phyloP scores from a whole-genome alignment of 2,797 vertebrate genomes.

The Sorex maritimensis region DNA sequence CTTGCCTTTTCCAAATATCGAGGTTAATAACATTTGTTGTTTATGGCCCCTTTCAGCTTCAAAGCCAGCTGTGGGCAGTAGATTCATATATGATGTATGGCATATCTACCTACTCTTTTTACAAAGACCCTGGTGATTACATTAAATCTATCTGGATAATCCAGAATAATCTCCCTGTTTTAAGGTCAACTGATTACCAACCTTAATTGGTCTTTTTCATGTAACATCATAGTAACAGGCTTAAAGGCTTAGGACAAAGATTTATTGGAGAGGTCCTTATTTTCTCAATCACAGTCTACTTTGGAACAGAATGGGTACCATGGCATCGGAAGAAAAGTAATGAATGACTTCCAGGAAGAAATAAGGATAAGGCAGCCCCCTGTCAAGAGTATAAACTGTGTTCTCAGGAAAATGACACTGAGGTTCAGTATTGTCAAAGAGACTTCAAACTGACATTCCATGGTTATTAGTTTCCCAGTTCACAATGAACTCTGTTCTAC shows the following conservation, averaged over 20 bases:
- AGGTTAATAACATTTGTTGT: background rate
- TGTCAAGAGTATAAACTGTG: background rate
- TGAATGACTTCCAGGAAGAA: background rate
- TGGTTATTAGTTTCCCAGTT: background rate
- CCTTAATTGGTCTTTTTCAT: too few relatives aligned
- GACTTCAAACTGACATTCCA: constrained; percentile 15
- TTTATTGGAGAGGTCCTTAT: background rate
- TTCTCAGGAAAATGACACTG: background rate
- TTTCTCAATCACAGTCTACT: background rate
- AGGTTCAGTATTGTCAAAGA: background rate
- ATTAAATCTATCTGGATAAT: too few relatives aligned
- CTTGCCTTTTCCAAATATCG: background rate
- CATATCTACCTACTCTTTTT: background rate
- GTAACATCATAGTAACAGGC: background rate
- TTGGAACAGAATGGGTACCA: background rate
- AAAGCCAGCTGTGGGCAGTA: background rate
- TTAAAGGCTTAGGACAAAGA: background rate
- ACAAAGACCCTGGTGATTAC: too few relatives aligned
- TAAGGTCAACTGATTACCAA: too few relatives aligned
- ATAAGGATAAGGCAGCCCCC: background rate
- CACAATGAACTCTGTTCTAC: background rate
- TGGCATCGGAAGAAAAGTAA: background rate
- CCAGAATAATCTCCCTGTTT: too few relatives aligned
- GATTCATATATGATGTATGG: background rate
- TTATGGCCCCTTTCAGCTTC: background rate